These are phyloP conservation scores for Nemopilema nomurai DNA, from an alignment of 30 jellyfish, hydroid and myxozoan species.

Conservation along the genomic window DNA sequence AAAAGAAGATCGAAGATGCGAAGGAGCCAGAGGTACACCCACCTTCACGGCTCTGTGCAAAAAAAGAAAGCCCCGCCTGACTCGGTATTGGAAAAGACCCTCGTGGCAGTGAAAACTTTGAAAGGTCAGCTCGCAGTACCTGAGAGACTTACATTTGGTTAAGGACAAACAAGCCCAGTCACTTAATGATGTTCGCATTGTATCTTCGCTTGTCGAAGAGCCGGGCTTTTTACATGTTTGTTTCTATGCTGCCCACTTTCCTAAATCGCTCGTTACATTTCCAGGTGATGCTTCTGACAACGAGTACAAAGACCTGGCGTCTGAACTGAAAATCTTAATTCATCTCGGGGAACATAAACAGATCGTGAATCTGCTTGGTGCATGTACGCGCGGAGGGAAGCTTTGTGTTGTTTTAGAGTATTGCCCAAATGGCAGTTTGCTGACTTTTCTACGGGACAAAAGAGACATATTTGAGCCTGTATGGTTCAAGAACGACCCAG, in stretches of 20 bases:
- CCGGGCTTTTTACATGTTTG: too few species aligned
- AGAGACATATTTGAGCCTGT: slow-evolving; percentile 76
- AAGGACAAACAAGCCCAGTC: too few species aligned
- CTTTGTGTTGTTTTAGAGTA: slow-evolving; percentile 86
- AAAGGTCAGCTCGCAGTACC: slow-evolving; percentile 63
- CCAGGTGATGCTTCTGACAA: slow-evolving; percentile 89
- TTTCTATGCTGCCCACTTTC: too few species aligned
- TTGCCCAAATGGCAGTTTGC: slow-evolving; percentile 92
- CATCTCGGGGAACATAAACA: slow-evolving; percentile 97
- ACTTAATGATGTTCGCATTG: too few species aligned
- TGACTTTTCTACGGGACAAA: slow-evolving; percentile 76
- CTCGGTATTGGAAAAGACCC: slow-evolving; percentile 58
- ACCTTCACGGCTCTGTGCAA: slow-evolving; percentile 9
- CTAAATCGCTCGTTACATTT: background rate
- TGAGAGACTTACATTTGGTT: too few species aligned
- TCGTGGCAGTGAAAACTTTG: slow-evolving; percentile 95
- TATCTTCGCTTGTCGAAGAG: too few species aligned
- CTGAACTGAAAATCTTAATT: slow-evolving; percentile 91
- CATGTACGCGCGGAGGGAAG: slow-evolving; percentile 93
- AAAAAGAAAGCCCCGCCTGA: slow-evolving; percentile 22
- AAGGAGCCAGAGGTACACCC: slow-evolving; percentile 48
- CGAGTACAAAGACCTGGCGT: slow-evolving; percentile 96
- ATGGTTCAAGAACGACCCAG: slow-evolving; percentile 80
- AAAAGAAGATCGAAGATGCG: slow-evolving; percentile 48
- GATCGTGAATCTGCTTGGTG: slow-evolving; percentile 92